Percentiles rank a stretch among this genome's conserved stretches.
Conservation (phyloP, 2,888 invertebrate genomes). For the Hoplodrina ambigua region DNA sequence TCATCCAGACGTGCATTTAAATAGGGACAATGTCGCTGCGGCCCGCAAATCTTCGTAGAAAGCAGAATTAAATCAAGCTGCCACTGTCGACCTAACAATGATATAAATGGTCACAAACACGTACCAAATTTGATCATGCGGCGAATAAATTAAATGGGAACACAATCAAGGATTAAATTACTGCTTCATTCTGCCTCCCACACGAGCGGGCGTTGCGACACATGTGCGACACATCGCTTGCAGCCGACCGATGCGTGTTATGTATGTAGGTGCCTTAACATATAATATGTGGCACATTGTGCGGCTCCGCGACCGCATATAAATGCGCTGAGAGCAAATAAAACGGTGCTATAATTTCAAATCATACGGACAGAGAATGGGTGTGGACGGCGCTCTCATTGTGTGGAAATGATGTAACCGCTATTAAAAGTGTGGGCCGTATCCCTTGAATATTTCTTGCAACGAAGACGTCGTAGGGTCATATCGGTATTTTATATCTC, state of each 20-base stretch:
- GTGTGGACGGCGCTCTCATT: constrained; percentile 90
- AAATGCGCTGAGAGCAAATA: constrained; percentile 90
- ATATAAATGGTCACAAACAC: constrained; percentile 86
- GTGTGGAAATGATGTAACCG: constrained; percentile 91
- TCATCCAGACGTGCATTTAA: constrained; percentile 60
- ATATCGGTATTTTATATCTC: constrained; percentile 90
- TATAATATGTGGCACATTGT: constrained; percentile 88
- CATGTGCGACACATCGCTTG: constrained; percentile 83
- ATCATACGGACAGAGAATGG: constrained; percentile 91
- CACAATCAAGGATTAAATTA: constrained; percentile 90
- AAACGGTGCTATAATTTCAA: constrained; percentile 91
- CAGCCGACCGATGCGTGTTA: constrained; percentile 72
- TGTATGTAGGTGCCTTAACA: constrained; percentile 86
- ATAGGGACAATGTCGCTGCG: constrained; percentile 68
- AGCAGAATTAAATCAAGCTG: constrained; percentile 77
- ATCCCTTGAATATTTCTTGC: constrained; percentile 90
- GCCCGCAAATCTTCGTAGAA: constrained; percentile 69
- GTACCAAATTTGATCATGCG: constrained; percentile 88
- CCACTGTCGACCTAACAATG: constrained; percentile 75
- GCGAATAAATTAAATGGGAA: constrained; percentile 89
- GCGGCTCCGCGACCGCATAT: constrained; percentile 87
- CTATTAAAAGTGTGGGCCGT: constrained; percentile 91
- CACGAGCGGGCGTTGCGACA: constrained; percentile 82
- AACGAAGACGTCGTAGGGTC: constrained; percentile 89
- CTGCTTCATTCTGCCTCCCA: constrained; percentile 88